A percentile compares a stretch with the other conserved stretches of the same genome.
phyloP scores from a whole-genome alignment of 1,140 invertebrate species.

The Scaptodrosophila lebanonensis region DNA sequence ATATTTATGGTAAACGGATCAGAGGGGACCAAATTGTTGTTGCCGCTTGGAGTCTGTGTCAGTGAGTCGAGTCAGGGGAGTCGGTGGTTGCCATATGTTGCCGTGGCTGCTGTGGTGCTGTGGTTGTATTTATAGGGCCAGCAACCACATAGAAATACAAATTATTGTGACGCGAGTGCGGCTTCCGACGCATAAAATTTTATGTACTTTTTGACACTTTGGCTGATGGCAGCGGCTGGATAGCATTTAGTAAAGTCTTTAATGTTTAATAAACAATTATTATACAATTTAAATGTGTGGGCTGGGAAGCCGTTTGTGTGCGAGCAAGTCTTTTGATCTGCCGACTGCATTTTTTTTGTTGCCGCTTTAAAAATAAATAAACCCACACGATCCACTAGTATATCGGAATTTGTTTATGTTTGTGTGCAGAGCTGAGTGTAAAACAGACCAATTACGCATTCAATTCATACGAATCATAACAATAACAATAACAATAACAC shows the following conservation, averaged over 20 bases:
- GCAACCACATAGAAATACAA: background rate
- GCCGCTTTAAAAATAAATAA: slow-evolving; percentile 50
- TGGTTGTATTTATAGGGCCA: slow-evolving; percentile 20
- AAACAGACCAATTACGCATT: slow-evolving; percentile 49
- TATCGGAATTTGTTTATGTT: slow-evolving; percentile 24
- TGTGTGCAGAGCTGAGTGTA: slow-evolving; percentile 26
- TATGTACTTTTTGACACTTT: slow-evolving; percentile 48
- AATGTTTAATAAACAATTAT: slow-evolving; percentile 76
- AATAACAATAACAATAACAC: slow-evolving; percentile 50
- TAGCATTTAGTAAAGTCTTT: slow-evolving; percentile 52
- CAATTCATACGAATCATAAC: slow-evolving; percentile 70
- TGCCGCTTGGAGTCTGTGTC: background rate
- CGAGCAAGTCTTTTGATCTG: slow-evolving; percentile 44
- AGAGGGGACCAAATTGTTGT: slow-evolving; percentile 35
- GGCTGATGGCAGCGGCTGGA: slow-evolving; percentile 48
- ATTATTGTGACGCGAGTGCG: background rate
- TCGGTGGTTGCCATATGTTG: slow-evolving; percentile 61
- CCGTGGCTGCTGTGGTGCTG: too few relatives aligned
- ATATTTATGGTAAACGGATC: slow-evolving; percentile 75
- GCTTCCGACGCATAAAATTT: slow-evolving; percentile 48
- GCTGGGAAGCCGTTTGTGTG: slow-evolving; percentile 25
- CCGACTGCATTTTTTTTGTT: slow-evolving; percentile 1
- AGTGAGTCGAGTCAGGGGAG: too few relatives aligned
- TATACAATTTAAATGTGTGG: slow-evolving; percentile 46
- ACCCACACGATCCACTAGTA: background rate